Conservation (phyloP, 2,113 vertebrate species). For the Trachemys scripta region DNA sequence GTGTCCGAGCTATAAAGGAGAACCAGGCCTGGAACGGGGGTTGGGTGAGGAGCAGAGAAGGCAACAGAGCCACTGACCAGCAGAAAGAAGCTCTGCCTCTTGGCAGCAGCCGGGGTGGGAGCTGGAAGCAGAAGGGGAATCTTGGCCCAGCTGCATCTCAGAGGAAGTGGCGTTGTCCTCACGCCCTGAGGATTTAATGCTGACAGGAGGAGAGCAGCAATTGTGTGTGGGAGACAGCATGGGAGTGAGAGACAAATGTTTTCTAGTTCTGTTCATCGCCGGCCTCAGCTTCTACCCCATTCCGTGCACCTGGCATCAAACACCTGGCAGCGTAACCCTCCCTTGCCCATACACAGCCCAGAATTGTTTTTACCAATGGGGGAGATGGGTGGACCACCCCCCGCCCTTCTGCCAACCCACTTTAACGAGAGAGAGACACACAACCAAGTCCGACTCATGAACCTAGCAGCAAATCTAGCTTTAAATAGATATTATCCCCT, state of each 20-base stretch:
- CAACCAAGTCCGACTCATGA: neutral
- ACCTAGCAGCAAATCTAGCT: neutral
- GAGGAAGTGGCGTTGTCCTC: neutral
- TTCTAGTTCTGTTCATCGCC: neutral
- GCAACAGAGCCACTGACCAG: neutral
- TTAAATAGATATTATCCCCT: neutral
- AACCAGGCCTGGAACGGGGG: neutral
- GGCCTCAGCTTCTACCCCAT: neutral
- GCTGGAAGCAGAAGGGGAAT: neutral
- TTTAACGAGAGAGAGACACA: neutral
- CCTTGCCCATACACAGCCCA: neutral
- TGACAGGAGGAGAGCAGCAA: too few species aligned
- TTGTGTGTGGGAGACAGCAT: neutral
- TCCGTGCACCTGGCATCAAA: too few species aligned
- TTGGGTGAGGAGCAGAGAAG: neutral
- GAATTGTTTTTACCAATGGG: neutral
- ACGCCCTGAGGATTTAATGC: neutral
- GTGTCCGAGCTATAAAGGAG: neutral
- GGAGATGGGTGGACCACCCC: neutral
- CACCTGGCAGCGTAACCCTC: neutral
- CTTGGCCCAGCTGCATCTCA: neutral
- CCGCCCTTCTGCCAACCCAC: neutral
- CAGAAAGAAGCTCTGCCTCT: neutral
- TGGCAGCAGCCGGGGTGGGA: neutral
- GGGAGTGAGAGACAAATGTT: neutral